A percentile compares a stretch with the other conserved stretches of the same genome.
These are phyloP conservation scores for Octopus bimaculoides DNA, from an alignment of 1,140 invertebrate genomes.

Conservation along the genomic window DNA sequence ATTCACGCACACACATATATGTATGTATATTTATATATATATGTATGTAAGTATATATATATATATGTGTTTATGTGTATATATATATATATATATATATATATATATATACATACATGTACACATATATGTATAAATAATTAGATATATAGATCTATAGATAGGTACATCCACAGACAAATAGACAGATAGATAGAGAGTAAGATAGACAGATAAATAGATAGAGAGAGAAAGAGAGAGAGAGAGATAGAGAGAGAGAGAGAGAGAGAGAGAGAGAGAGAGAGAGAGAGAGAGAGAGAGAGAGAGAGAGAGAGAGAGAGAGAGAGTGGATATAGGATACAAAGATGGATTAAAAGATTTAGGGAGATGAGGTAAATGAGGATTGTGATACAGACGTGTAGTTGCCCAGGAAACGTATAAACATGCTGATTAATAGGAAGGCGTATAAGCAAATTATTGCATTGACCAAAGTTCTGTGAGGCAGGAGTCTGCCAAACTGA, in stretches of 20 bases:
- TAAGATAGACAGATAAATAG: conserved; percentile 1
- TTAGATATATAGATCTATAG: neutral
- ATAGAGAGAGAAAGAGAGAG: conserved; percentile 16
- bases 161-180: neutral
- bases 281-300: neutral
- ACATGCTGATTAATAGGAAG: neutral
- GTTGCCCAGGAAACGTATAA: too few relatives aligned
- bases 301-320: conserved; percentile 10
- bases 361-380: too few relatives aligned
- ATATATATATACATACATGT: neutral
- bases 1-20: neutral
- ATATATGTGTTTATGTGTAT: neutral
- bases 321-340: neutral
- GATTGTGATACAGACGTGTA: too few relatives aligned
- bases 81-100: neutral
- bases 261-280: neutral
- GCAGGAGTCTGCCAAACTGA: neutral
- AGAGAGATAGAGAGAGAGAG: conserved; percentile 10
- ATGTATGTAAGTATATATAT: neutral
- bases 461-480: neutral
- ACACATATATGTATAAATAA: neutral
- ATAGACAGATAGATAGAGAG: neutral
- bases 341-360: conserved; percentile 4
- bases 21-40: neutral
- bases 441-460: neutral